Evolutionary conservation across 2,113 vertebrate genomes (phyloP), one percentile per base, ranked within the genome.

Genomic region (Calidris pygmaea): DNA sequence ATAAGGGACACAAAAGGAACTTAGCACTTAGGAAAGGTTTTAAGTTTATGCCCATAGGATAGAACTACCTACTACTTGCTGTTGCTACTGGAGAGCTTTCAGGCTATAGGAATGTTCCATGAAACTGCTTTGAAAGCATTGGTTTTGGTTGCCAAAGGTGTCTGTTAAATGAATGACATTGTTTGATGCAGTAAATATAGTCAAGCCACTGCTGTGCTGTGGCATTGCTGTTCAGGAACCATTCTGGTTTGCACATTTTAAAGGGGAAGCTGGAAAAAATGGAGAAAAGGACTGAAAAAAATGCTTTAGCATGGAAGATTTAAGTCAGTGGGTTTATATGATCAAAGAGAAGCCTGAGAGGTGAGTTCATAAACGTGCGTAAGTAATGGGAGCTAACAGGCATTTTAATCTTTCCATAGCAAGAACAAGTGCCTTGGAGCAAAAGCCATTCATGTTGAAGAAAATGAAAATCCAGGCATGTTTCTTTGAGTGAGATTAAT

Each of bases 391-490:
- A 91, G 34, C 52, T 78, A 91, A 85, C 56, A 35, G n/a, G 43
- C 56, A 58, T 94, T 94, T 93, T 85, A 77, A 63, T 94, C 84
- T 88, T 88, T 48, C 87, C 21, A 18, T 29, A 87, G 80, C 84
- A 93, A 94, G 91, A 95, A 26, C 41, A 87, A 89, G 52, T 79
- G 70, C 70, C 89, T 96, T 87, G 87, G 45, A 91, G 96, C 26
- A 12, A 87, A 93, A 94, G 67, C n/a, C 45, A 19, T 85, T 89
- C 37, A 22, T 29, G 21, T 85, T 85, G 67, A 76, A 81, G 77
- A 92, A 95, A 56, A 82, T 68, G n/a, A 95, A 92, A 91, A 77
- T 79, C 27, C 55, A 59, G n/a, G 22, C 67, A 41, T 76, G 32
- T 93, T 90, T 87, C 45, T 91, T 66, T 58, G 58, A 10, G 32